phyloP scores from a whole-genome alignment of 2,888 invertebrate genomes.

The Penaeus monodon region DNA sequence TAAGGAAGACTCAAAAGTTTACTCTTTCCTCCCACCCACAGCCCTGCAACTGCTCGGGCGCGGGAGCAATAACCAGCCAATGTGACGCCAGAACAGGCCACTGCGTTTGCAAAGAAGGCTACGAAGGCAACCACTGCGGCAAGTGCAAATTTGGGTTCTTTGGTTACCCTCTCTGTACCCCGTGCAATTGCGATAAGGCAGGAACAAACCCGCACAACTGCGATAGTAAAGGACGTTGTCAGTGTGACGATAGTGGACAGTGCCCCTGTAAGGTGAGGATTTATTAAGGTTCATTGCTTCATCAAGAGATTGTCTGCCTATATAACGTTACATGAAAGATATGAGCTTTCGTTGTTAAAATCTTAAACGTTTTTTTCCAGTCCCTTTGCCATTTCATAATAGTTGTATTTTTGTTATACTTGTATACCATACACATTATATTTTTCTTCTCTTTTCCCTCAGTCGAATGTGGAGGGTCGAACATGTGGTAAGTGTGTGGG shows the following conservation, averaged over 20 bases:
- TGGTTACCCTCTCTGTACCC: slow-evolving; percentile 88
- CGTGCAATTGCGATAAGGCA: slow-evolving; percentile 84
- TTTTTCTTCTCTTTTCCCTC: slow-evolving; percentile 65
- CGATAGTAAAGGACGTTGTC: slow-evolving; percentile 66
- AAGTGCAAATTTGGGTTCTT: slow-evolving; percentile 87
- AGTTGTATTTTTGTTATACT: too few relatives aligned
- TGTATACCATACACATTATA: too few relatives aligned
- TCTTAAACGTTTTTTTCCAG: too few relatives aligned
- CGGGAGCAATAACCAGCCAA: slow-evolving; percentile 78
- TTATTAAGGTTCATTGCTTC: too few relatives aligned
- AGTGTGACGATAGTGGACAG: slow-evolving; percentile 77
- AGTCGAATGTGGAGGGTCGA: slow-evolving; percentile 86
- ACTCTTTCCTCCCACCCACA: slow-evolving; percentile 65
- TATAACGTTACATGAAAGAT: too few relatives aligned
- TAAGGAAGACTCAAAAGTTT: too few relatives aligned
- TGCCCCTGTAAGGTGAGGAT: slow-evolving; percentile 87
- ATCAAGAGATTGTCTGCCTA: too few relatives aligned
- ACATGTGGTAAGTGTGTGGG: slow-evolving; percentile 87
- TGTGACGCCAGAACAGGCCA: slow-evolving; percentile 79
- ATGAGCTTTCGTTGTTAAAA: background rate
- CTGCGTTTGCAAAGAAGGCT: slow-evolving; percentile 74
- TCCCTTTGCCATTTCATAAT: too few relatives aligned
- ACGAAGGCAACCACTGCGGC: slow-evolving; percentile 79
- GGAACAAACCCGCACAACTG: slow-evolving; percentile 75
- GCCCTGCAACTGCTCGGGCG: slow-evolving; percentile 81